These are phyloP conservation scores for Petrophora chlorosata DNA, from an alignment of 2,888 invertebrate genomes.

Conservation along the genomic window DNA sequence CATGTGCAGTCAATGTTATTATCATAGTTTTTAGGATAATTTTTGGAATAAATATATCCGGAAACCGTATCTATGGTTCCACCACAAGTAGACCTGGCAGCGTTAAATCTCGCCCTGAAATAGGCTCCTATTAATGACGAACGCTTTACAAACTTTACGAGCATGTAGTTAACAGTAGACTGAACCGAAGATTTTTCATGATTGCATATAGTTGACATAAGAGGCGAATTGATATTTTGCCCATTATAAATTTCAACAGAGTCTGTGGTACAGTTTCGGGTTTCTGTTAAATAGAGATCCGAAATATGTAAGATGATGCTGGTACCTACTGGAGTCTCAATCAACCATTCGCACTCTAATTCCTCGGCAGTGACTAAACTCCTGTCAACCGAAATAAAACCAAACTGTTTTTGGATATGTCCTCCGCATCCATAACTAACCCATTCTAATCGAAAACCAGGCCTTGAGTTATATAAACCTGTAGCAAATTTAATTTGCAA, in stretches of 20 bases:
- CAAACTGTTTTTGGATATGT: slow-evolving; percentile 80
- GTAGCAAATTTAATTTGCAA: slow-evolving; percentile 87
- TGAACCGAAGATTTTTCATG: slow-evolving; percentile 70
- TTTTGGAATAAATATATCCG: slow-evolving; percentile 90
- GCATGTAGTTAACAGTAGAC: slow-evolving; percentile 87
- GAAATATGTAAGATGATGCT: slow-evolving; percentile 86
- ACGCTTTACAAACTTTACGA: slow-evolving; percentile 87
- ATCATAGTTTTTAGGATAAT: slow-evolving; percentile 93
- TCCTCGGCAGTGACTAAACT: slow-evolving; percentile 83
- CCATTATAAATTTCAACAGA: slow-evolving; percentile 88
- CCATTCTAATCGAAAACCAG: slow-evolving; percentile 94
- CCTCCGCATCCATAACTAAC: slow-evolving; percentile 90
- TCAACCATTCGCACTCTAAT: slow-evolving; percentile 90
- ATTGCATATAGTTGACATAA: slow-evolving; percentile 85
- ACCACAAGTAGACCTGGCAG: slow-evolving; percentile 86
- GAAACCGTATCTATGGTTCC: slow-evolving; percentile 84
- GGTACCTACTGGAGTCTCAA: slow-evolving; percentile 86
- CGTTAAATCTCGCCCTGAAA: slow-evolving; percentile 81
- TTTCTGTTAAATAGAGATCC: slow-evolving; percentile 85
- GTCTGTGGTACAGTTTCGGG: slow-evolving; percentile 85
- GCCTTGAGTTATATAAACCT: slow-evolving; percentile 74
- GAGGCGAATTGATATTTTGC: slow-evolving; percentile 80
- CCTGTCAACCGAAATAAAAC: slow-evolving; percentile 85
- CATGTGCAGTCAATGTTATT: slow-evolving; percentile 90
- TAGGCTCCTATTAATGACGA: slow-evolving; percentile 82